Evolutionary conservation across 1,140 invertebrate species (phyloP).

Genomic region (Drosophila lowei): DNA sequence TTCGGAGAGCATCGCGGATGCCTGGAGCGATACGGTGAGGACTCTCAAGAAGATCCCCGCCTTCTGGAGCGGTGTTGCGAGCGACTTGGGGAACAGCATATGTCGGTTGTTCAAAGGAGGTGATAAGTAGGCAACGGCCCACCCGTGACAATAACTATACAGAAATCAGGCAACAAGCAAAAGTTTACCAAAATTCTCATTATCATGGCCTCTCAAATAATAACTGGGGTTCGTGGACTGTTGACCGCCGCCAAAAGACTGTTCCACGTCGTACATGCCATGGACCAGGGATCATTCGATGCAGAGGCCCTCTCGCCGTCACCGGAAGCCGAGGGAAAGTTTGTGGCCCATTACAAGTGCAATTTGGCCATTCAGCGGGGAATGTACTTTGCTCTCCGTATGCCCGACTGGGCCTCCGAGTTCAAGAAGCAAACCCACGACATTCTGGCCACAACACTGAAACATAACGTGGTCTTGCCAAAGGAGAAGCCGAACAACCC

Average conservation of each 20-base stretch:
- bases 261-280: too few relatives aligned
- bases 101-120: slow-evolving; percentile 7
- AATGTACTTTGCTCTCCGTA: slow-evolving; percentile 50
- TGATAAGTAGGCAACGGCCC: slow-evolving; percentile 11
- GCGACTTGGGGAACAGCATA: slow-evolving; percentile 5
- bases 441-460: slow-evolving; percentile 20
- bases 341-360: slow-evolving; percentile 11
- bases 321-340: slow-evolving; percentile 1
- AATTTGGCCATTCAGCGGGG: slow-evolving; percentile 34
- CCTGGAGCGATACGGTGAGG: slow-evolving; percentile 41
- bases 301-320: too few relatives aligned
- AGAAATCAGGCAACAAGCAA: background rate
- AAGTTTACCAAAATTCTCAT: background rate
- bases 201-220: slow-evolving; percentile 25
- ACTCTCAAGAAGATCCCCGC: slow-evolving; percentile 24
- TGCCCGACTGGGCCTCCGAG: slow-evolving; percentile 48
- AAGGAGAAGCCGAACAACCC: background rate
- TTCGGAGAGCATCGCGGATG: slow-evolving; percentile 36
- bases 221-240: slow-evolving; percentile 18
- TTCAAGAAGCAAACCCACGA: slow-evolving; percentile 34
- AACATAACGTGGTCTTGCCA: background rate
- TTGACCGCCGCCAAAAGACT: too few relatives aligned
- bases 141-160: background rate
- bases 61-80: slow-evolving; percentile 14
- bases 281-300: too few relatives aligned